These are phyloP conservation scores for Pycnonotus jocosus DNA, from an alignment of 2,113 vertebrate species.

Conservation along the genomic window DNA sequence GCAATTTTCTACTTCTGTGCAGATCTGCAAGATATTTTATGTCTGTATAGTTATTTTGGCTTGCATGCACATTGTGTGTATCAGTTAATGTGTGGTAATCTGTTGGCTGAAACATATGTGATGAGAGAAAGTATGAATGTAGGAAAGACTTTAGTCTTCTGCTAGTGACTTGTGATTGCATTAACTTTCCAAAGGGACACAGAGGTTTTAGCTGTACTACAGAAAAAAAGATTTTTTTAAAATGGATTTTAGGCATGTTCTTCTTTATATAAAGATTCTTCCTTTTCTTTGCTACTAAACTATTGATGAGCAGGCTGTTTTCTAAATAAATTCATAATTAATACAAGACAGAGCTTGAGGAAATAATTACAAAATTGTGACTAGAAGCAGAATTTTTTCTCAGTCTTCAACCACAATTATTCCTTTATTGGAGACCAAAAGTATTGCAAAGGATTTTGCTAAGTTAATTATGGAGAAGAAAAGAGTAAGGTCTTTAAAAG, in stretches of 20 bases:
- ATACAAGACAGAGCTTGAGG: neutral
- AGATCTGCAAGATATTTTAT: neutral
- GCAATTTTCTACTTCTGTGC: neutral
- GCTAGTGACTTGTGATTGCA: neutral
- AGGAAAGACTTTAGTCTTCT: neutral
- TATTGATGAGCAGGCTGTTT: conserved; percentile 11
- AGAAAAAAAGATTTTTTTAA: neutral
- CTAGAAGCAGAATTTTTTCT: neutral
- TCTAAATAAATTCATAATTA: conserved; percentile 41
- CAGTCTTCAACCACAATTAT: neutral
- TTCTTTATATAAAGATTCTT: neutral
- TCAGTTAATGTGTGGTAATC: neutral
- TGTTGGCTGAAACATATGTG: neutral
- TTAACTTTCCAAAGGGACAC: neutral
- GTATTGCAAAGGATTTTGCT: neutral
- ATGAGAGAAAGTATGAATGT: neutral
- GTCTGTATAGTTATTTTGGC: neutral
- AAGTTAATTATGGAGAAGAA: neutral
- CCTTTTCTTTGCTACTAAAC: neutral
- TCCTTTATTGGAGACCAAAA: neutral
- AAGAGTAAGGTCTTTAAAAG: neutral
- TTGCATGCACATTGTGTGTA: neutral
- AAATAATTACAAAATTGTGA: conserved; percentile 24
- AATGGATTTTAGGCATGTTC: neutral
- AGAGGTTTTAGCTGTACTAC: neutral